Base-by-base conservation (phyloP, 2,888 invertebrate species). In the Loripinus fragilis region DNA sequence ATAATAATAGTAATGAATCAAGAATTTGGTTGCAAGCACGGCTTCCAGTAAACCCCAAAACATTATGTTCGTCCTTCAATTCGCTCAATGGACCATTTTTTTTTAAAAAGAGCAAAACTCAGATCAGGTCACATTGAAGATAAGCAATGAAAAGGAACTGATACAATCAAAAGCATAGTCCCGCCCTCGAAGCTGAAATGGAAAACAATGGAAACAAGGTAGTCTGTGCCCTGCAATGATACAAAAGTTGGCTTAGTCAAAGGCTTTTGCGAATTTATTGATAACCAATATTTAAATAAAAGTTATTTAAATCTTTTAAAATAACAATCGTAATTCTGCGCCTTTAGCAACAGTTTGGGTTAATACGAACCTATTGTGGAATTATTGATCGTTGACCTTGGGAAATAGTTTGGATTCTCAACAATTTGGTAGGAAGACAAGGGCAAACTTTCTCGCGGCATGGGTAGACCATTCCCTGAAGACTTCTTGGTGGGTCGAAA, bases 391-490 rank as follows among this genome's bases (percentile, higher is more conserved):
- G 12, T 8, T 60, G 7, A 25, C 33, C 30, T 5, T 20, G 35
- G 30, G 10, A 68, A 52, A 55, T 90, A 90, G 33, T 88, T 86
- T 8, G 87, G 87, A 74, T 90, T 90, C 25, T 90, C 90, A 5
- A 86, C 80, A 41, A 87, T 83, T 15, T 85, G 84, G 33, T 87
- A 66, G 3, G 86, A 78, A 1, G 85, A 82, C 10, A 89, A 76
- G 0, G 88, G 88, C 83, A 87, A 81, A 23, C 69, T 71, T 38
- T 87, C 87, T 17, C 74, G 76, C 35, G 68, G 25, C 20, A 70
- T 68, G 7, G 66, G 76, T n/a, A 70, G 28, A 10, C 52, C 42
- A 28, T 70, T 52, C n/a, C 52, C 64, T 2, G 76, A 33, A 25
- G 52, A 30, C 20, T 65, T 38, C 42, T 55, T 70, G 15, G 52